Percentiles rank a stretch among this genome's conserved stretches.
These are phyloP conservation scores for Drosophila subquinaria DNA, from an alignment of 2,888 invertebrate genomes.

Conservation along the genomic window DNA sequence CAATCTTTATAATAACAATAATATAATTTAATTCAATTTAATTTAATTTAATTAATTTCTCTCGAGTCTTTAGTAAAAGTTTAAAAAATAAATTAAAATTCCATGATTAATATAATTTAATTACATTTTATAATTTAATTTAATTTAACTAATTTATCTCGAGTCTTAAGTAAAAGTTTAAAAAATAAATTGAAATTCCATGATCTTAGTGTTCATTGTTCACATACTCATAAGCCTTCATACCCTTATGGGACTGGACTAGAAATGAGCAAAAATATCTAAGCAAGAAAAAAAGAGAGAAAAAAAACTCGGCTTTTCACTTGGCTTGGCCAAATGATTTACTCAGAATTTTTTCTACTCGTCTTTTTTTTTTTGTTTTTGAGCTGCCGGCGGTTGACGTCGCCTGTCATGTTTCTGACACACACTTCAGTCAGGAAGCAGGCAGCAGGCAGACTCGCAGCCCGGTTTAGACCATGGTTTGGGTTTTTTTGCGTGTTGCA, in stretches of 20 bases:
- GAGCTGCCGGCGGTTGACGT: constrained; percentile 73
- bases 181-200: no score
- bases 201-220: background rate
- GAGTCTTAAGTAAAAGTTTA: no score
- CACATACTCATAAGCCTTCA: background rate
- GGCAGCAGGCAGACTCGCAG: constrained; percentile 25
- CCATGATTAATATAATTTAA: no score
- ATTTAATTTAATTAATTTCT: no score
- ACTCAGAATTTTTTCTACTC: constrained; percentile 48
- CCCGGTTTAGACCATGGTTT: constrained; percentile 3
- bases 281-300: constrained; percentile 1
- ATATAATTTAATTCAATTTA: no score
- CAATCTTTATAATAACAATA: no score
- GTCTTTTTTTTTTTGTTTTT: constrained; percentile 13
- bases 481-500: constrained; percentile 61
- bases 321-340: constrained; percentile 73
- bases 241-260: background rate
- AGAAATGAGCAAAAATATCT: constrained; percentile 6
- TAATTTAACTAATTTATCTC: no score
- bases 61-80: no score
- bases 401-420: constrained; percentile 79
- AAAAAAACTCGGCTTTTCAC: constrained; percentile 46
- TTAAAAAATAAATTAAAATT: no score
- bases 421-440: constrained; percentile 71
- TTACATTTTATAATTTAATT: no score